Evolutionary conservation across 2,113 vertebrate genomes (phyloP).

Genomic region (Glaucidium brasilianum): DNA sequence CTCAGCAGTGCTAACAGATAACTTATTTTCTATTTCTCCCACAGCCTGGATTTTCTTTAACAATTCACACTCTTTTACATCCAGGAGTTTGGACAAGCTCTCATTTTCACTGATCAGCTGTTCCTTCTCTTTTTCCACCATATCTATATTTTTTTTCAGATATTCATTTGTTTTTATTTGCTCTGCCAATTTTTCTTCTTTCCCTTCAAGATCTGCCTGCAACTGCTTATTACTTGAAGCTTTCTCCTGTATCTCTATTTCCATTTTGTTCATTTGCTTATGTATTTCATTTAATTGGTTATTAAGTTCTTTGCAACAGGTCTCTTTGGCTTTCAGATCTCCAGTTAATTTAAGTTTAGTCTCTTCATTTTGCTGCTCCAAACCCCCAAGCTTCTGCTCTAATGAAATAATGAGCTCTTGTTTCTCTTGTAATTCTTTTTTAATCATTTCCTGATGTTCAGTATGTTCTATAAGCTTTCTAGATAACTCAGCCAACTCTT

Average conservation of each 20-base stretch:
- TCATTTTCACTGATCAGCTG: conserved; percentile 69
- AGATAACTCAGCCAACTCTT: conserved; percentile 70
- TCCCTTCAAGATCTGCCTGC: conserved; percentile 59
- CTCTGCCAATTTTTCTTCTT: conserved; percentile 61
- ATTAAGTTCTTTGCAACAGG: conserved; percentile 66
- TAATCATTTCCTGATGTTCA: conserved; percentile 54
- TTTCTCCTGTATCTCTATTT: conserved; percentile 47
- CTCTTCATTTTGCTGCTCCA: conserved; percentile 59
- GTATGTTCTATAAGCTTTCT: conserved; percentile 65
- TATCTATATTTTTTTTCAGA: conserved; percentile 45
- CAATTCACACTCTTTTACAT: conserved; percentile 43
- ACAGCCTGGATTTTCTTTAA: conserved; percentile 53
- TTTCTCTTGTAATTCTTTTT: conserved; percentile 68
- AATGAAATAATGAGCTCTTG: conserved; percentile 68
- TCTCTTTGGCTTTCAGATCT: conserved; percentile 68
- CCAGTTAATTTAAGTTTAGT: conserved; percentile 62
- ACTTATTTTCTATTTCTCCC: conserved; percentile 61
- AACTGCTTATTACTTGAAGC: conserved; percentile 68
- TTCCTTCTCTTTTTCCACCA: conserved; percentile 64
- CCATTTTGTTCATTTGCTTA: conserved; percentile 67
- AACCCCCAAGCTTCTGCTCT: conserved; percentile 66
- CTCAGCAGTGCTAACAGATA: conserved; percentile 65
- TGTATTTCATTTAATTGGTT: conserved; percentile 68
- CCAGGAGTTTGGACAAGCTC: conserved; percentile 65
- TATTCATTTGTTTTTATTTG: conserved; percentile 61